Evolutionary conservation across 2,113 vertebrate genomes (phyloP).

Genomic region (Lucifuga dentata): DNA sequence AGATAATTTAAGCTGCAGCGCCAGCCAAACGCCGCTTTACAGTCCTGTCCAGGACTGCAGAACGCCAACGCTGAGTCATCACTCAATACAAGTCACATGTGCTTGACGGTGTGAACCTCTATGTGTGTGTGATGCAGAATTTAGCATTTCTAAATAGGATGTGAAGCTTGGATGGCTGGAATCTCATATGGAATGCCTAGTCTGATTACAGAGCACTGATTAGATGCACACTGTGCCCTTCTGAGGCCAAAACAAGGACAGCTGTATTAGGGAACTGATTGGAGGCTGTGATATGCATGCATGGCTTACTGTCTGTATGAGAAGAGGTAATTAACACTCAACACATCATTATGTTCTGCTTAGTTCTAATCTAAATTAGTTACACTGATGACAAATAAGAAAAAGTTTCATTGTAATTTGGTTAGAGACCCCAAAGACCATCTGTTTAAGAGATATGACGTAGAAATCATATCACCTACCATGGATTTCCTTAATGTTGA

Average conservation of each 20-base stretch:
- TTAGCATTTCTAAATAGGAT: constrained; percentile 27
- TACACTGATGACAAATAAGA: constrained; percentile 28
- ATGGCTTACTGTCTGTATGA: constrained; percentile 45
- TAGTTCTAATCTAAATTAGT: constrained; percentile 43
- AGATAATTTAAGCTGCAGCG: constrained; percentile 51
- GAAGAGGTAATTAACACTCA: constrained; percentile 60
- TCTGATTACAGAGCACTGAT: constrained; percentile 58
- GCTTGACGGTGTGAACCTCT: not conserved
- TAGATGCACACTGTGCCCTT: constrained; percentile 39
- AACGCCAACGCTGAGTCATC: constrained; percentile 40
- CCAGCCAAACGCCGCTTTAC: constrained; percentile 35
- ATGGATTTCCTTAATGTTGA: constrained; percentile 97
- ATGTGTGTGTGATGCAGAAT: constrained; percentile 9
- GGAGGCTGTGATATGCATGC: constrained; percentile 51
- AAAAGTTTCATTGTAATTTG: constrained; percentile 20
- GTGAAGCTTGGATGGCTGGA: constrained; percentile 30
- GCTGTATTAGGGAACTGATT: constrained; percentile 49
- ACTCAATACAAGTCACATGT: constrained; percentile 19
- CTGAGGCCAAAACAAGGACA: constrained; percentile 49
- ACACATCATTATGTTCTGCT: constrained; percentile 48
- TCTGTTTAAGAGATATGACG: no score
- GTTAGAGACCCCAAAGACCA: not conserved
- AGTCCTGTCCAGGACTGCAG: constrained; percentile 21
- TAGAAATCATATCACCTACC: constrained; percentile 82
- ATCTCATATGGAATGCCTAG: constrained; percentile 40